phyloP scores from a whole-genome alignment of 2,113 vertebrate species.

The Peromyscus californicus region DNA sequence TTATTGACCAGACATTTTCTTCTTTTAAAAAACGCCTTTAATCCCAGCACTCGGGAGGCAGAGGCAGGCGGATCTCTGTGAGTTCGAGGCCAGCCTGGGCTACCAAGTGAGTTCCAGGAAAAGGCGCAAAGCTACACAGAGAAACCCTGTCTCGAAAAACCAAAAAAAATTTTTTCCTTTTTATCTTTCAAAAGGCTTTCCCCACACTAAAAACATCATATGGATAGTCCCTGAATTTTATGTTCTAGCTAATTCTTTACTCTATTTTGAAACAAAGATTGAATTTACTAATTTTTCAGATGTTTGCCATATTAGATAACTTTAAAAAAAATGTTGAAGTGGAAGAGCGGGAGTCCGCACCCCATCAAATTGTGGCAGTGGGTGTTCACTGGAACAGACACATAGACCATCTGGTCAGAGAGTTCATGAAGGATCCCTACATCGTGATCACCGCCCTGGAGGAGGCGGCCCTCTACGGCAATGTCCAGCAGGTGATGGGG shows the following conservation, averaged over 20 bases:
- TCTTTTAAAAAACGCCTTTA: background rate
- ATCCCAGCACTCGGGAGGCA: no score
- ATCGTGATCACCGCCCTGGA: constrained; percentile 90
- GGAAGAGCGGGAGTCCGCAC: constrained; percentile 82
- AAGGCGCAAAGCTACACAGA: no score
- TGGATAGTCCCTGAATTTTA: background rate
- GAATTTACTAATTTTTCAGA: constrained; percentile 84
- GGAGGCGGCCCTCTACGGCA: constrained; percentile 94
- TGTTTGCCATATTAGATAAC: constrained; percentile 89
- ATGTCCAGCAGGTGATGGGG: constrained; percentile 91
- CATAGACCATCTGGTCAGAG: constrained; percentile 85
- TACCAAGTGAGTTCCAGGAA: no score
- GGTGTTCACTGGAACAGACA: constrained; percentile 90
- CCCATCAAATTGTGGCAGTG: constrained; percentile 91
- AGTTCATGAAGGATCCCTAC: constrained; percentile 91
- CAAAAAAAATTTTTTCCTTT: background rate
- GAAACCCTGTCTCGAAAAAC: no score
- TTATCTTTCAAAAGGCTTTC: background rate
- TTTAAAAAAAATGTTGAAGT: constrained; percentile 88
- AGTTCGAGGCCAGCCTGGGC: no score
- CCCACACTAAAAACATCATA: background rate
- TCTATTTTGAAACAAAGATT: constrained; percentile 25
- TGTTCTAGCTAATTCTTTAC: background rate
- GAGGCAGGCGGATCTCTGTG: no score
- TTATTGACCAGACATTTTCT: constrained; percentile 17